These are phyloP conservation scores for Sitodiplosis mosellana DNA, from an alignment of 1,140 invertebrate genomes.

Conservation along the genomic window DNA sequence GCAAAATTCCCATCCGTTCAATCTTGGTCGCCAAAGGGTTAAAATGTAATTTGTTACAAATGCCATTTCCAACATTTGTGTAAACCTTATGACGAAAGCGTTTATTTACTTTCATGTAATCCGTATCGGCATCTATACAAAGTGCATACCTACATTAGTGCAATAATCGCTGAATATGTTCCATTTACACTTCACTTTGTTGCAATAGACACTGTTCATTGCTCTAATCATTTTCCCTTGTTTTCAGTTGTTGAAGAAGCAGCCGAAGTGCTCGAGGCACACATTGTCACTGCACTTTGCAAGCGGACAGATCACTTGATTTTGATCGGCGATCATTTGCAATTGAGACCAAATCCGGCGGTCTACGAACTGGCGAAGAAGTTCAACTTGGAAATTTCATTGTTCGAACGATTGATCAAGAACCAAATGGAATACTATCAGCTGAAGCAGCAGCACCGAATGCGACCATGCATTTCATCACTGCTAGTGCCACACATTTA, in stretches of 20 bases:
- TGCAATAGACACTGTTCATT: too few species aligned
- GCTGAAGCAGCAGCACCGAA: conserved; percentile 41
- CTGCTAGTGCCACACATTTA: conserved; percentile 43
- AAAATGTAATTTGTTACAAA: too few species aligned
- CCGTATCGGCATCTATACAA: too few species aligned
- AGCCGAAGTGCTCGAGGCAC: conserved; percentile 63
- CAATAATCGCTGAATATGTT: too few species aligned
- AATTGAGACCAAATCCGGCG: conserved; percentile 45
- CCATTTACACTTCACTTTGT: too few species aligned
- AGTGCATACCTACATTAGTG: too few species aligned
- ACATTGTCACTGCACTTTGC: conserved; percentile 54
- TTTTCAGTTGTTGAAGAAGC: conserved; percentile 59
- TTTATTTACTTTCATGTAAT: too few species aligned
- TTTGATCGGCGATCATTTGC: conserved; percentile 64
- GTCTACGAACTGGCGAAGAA: conserved; percentile 35
- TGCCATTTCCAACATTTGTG: too few species aligned
- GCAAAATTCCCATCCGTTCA: too few species aligned
- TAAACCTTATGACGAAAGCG: too few species aligned
- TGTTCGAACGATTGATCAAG: conserved; percentile 54
- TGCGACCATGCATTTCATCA: conserved; percentile 41
- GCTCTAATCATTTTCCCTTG: conserved; percentile 38
- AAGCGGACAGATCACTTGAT: conserved; percentile 58
- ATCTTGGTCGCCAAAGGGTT: too few species aligned
- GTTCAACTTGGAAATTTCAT: conserved; percentile 44
- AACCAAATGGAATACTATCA: conserved; percentile 32